Evolutionary conservation across 2,797 vertebrate genomes (phyloP), one percentile per base, ranked within the genome.

Genomic region (Diglossa cyanea): DNA sequence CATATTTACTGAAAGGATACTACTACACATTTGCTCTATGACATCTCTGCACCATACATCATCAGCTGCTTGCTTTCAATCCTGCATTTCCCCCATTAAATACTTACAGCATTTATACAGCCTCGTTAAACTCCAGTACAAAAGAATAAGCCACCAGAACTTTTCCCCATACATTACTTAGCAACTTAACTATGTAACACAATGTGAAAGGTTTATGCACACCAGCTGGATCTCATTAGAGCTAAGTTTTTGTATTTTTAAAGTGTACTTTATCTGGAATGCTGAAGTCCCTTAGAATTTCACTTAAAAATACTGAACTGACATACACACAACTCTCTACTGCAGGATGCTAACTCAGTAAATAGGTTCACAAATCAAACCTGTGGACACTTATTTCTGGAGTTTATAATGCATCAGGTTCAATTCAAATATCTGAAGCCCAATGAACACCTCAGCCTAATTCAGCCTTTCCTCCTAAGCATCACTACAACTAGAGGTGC

Each of bases 181-280:
- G 42, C 65, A 81, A 91, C 78, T 94, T 92, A 93, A 95, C 90
- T 88, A 73, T 70, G 75, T 95, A 94, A 96, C 17, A 1, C 65
- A 74, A 94, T 42, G 89, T 86, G 92, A 96, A 96, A 96, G 92
- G 94, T 95, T 95, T 97, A 97, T 73, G 93, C 57, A 72, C 58
- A 77, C 54, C 95, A 96, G 92, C 87, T 97, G 96, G 92, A 91
- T 75, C 95, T 91, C 84, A 88, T 96, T 95, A 96, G 8, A 3
- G 75, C 21, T 71, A 71, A 33, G 47, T 93, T 95, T 89, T 62
- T 91, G 48, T 82, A 86, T 92, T 80, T 80, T 90, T 75, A 87
- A 94, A 94, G n/a, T 19, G 11, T 66, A 71, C 44, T 91, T 94
- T 65, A 86, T 80, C 82, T 70, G 76, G 37, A 86, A 81, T n/a